Base-by-base conservation (phyloP, 2,888 invertebrate genomes). In the Hofmannophila pseudospretella region DNA sequence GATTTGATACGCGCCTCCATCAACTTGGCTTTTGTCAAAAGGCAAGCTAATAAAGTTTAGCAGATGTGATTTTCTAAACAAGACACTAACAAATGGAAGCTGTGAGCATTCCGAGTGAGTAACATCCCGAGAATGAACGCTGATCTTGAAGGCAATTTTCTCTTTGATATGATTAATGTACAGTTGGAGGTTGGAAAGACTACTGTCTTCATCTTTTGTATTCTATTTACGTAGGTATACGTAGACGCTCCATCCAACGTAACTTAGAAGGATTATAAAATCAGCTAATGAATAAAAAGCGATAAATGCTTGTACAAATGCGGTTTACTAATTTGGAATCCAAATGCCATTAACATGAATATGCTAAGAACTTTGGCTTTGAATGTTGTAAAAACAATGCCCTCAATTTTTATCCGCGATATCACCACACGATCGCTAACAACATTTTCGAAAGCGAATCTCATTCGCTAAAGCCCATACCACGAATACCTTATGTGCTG, bases 1-100 rank as follows among this genome's bases (percentile, higher is more conserved):
- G 73, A 86, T 86, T 86, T 74, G 86, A 77, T 80, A 84, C 84
- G 85, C 82, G 79, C 82, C 76, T 82, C 81, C 80, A 81, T 85
- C 82, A 78, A 74, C 69, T 60, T 66, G 49, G 67, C 67, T 66
- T 80, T 80, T 82, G 77, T 82, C 75, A 76, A 84, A 84, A 81
- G 75, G 60, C 71, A 64, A 63, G 65, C 76, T 80, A 78, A 79
- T 82, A 82, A 80, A 84, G 69, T 78, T 82, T 69, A 77, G 78
- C 82, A 85, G 85, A 86, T 84, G 82, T 80, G 82, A 81, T 80
- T 74, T 80, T 77, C 76, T 76, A 76, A 84, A 85, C 81, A 70
- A 85, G 85, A 80, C 74, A 68, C 68, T 77, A 73, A 85, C 75
- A 84, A 82, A 84, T 85, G 79, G 69, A 61, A 62, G 62, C 59